phyloP scores from a whole-genome alignment of 2,797 vertebrate genomes.

The Pseudomugil gertrudae region DNA sequence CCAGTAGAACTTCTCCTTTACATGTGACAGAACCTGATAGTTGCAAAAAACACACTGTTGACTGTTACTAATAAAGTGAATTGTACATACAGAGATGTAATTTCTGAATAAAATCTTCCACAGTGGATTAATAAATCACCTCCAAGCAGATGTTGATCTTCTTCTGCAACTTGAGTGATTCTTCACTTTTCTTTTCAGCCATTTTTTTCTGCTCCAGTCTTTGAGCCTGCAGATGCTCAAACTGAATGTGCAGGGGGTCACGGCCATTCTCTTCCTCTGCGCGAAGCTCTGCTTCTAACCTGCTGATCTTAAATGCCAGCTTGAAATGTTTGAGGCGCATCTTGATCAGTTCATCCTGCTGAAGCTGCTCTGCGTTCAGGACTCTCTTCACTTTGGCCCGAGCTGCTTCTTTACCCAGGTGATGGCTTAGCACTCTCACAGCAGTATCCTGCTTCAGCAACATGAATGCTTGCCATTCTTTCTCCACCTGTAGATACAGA shows the following conservation, averaged over 20 bases:
- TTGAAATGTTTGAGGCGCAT: constrained; percentile 78
- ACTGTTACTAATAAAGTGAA: background rate
- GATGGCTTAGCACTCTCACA: constrained; percentile 59
- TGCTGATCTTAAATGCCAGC: constrained; percentile 70
- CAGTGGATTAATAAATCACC: constrained; percentile 32
- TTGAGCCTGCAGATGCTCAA: constrained; percentile 81
- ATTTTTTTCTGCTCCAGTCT: constrained; percentile 70
- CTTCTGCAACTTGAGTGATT: constrained; percentile 75
- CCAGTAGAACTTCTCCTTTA: constrained; percentile 84
- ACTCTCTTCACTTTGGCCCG: constrained; percentile 64
- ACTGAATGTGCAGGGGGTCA: constrained; percentile 69
- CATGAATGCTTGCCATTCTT: constrained; percentile 75
- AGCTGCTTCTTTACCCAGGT: constrained; percentile 67
- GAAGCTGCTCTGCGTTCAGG: constrained; percentile 57
- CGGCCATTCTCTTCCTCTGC: constrained; percentile 54
- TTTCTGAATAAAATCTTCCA: background rate
- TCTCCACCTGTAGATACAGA: constrained; percentile 56
- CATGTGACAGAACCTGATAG: constrained; percentile 75
- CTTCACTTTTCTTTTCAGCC: constrained; percentile 63
- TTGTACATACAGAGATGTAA: background rate
- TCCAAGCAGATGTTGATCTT: constrained; percentile 73
- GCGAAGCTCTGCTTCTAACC: constrained; percentile 66
- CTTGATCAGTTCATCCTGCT: constrained; percentile 51
- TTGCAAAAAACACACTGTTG: background rate
- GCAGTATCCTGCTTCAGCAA: constrained; percentile 73